phyloP scores from a whole-genome alignment of 2,797 vertebrate genomes.

The Sandelia bainsii region DNA sequence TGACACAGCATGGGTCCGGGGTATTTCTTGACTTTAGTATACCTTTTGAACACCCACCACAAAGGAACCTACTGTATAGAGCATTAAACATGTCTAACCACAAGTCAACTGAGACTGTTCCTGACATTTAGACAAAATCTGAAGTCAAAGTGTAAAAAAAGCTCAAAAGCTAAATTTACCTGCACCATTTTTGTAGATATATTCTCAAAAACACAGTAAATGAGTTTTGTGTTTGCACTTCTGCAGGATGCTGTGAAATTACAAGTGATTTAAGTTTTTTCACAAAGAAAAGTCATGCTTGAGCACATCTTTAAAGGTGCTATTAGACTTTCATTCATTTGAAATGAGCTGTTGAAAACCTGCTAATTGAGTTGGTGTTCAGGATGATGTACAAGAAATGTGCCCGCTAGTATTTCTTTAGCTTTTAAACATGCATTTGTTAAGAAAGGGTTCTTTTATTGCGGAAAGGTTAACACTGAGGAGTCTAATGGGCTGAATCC shows the following conservation, averaged over 20 bases:
- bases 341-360: conserved; percentile 71
- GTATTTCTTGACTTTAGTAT: conserved; percentile 53
- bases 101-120: conserved; percentile 48
- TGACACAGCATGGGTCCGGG: conserved; percentile 19
- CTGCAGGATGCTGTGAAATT: conserved; percentile 57
- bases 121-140: conserved; percentile 67
- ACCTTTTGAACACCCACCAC: conserved; percentile 52
- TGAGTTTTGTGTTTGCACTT: conserved; percentile 26
- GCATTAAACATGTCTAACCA: conserved; percentile 57
- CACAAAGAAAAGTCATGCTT: conserved; percentile 47
- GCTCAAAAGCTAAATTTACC: conserved; percentile 38
- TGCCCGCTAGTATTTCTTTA: conserved; percentile 33
- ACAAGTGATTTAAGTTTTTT: conserved; percentile 47
- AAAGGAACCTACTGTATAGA: conserved; percentile 38
- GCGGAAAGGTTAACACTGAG: conserved; percentile 20
- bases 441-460: conserved; percentile 17
- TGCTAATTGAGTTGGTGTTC: conserved; percentile 13
- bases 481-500: conserved; percentile 39
- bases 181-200: conserved; percentile 29
- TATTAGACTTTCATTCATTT: conserved; percentile 59
- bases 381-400: conserved; percentile 26
- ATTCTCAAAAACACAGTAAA: conserved; percentile 47
- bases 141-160: conserved; percentile 28
- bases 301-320: conserved; percentile 48
- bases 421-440: conserved; percentile 28